A percentile compares a stretch with the other conserved stretches of the same genome.
phyloP scores from a whole-genome alignment of 2,797 vertebrate genomes.

The Amblyopsis hoosieri region DNA sequence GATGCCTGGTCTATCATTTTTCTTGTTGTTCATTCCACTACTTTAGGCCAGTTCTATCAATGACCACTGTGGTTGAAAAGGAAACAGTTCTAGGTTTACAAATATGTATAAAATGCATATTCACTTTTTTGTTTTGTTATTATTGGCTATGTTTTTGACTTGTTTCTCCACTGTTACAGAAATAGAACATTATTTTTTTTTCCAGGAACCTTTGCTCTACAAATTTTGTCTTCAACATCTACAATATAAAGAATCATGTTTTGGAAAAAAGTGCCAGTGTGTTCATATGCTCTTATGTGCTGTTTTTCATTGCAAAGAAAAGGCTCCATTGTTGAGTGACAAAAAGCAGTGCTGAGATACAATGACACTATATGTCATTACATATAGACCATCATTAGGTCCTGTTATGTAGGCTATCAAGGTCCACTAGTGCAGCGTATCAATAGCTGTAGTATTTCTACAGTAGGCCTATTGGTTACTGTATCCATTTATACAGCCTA shows the following conservation, averaged over 20 bases:
- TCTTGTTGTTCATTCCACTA: conserved; percentile 77
- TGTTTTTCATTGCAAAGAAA: conserved; percentile 17
- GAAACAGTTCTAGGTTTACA: conserved; percentile 81
- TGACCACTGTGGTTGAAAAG: conserved; percentile 85
- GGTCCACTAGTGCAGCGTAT: too few species aligned
- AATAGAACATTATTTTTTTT: conserved; percentile 72
- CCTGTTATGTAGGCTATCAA: too few species aligned
- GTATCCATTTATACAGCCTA: too few species aligned
- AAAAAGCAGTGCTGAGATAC: too few species aligned
- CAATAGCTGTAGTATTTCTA: too few species aligned
- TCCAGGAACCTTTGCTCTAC: conserved; percentile 79
- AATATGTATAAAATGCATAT: conserved; percentile 79
- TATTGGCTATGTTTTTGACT: conserved; percentile 70
- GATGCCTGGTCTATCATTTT: conserved; percentile 71
- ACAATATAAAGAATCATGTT: conserved; percentile 87
- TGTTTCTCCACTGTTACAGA: conserved; percentile 81
- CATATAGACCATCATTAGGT: too few species aligned
- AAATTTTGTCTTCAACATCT: conserved; percentile 87
- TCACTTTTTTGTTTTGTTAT: conserved; percentile 60
- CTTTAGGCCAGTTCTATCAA: conserved; percentile 81
- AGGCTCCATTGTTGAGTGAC: conserved; percentile 3
- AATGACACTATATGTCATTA: too few species aligned
- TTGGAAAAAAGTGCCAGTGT: conserved; percentile 78
- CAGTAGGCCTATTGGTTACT: too few species aligned
- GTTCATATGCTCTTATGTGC: conserved; percentile 54